Base-by-base conservation (phyloP, 2,797 vertebrate species). In the Sebastes vulpes region DNA sequence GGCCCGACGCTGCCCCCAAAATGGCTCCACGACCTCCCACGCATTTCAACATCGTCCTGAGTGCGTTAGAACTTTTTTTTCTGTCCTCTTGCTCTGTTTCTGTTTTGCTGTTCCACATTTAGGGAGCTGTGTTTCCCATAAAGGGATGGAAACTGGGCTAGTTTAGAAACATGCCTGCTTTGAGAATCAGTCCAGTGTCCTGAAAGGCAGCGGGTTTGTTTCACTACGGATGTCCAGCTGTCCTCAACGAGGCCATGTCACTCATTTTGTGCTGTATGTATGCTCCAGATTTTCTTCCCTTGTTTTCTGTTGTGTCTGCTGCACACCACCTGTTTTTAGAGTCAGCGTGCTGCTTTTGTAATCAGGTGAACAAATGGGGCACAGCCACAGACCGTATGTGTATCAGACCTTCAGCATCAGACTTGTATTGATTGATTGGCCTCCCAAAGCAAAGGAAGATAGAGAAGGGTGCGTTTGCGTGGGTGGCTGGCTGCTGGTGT, bases 241-340 rank as follows among this genome's bases (percentile, higher is more conserved):
- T 88, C 83, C 79, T 79, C 83, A 87, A 75, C 4, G 8, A 79
- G 84, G 77, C 50, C 65, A 23, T 78, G 71, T 56, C 60, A 61
- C 72, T 83, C 42, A 54, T 74, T 87, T 73, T 42, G 54, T 53
- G 72, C 29, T 31, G 26, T 31, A 46, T 7, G 29, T 72, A 16
- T 74, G 87, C 71, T 84, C 90, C 76, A 87, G 85, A 87, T 94
- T 88, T 85, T 71, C 26, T 83, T 67, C 28, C 48, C 42, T 32
- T 75, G 64, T 81, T 78, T 72, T 72, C 68, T 75, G 58, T 79
- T 88, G 83, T 50, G 72, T 72, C 52, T 80, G 77, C 72, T 83
- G 82, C 68, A 66, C 79, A 65, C 82, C 92, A 94, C 93, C 93
- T 95, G 93, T 90, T 95, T 94, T 91, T 89, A 66, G 81, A 86